Percentiles rank a stretch among this genome's conserved stretches.
Evolutionary conservation across 1,140 invertebrate species (phyloP).

Genomic region (Zophobas morio): DNA sequence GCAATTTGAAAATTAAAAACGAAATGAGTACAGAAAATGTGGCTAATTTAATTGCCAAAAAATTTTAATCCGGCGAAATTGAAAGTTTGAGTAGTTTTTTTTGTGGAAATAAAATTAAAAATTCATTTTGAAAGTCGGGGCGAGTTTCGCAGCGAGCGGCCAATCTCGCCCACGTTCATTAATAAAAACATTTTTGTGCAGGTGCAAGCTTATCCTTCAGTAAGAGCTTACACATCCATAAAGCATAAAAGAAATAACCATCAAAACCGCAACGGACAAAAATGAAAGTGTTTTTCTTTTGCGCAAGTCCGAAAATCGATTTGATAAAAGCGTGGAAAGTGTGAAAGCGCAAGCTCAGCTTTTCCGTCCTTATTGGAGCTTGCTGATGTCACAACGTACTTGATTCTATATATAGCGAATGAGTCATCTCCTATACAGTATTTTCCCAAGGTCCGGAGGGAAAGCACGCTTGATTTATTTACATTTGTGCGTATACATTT

Average conservation of each 20-base stretch:
- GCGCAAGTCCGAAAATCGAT: slow-evolving; percentile 56
- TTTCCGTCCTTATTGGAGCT: slow-evolving; percentile 56
- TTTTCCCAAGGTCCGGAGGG: slow-evolving; percentile 56
- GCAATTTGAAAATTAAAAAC: too few relatives aligned
- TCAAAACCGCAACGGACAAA: slow-evolving; percentile 51
- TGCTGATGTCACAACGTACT: slow-evolving; percentile 58
- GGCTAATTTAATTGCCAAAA: too few relatives aligned
- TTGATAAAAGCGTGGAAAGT: slow-evolving; percentile 50
- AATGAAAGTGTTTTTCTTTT: slow-evolving; percentile 52
- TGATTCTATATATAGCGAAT: slow-evolving; percentile 64
- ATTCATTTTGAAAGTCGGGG: neutral
- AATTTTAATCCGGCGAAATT: too few relatives aligned
- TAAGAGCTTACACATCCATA: slow-evolving; percentile 41
- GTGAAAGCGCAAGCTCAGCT: slow-evolving; percentile 54
- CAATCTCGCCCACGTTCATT: neutral
- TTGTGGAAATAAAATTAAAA: too few relatives aligned
- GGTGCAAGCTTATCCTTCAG: slow-evolving; percentile 14
- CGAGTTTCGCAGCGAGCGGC: neutral
- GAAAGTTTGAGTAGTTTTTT: too few relatives aligned
- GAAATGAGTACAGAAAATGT: too few relatives aligned
- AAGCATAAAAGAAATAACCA: slow-evolving; percentile 48
- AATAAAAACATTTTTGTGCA: slow-evolving; percentile 21
- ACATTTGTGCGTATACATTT: slow-evolving; percentile 46
- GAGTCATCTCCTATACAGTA: slow-evolving; percentile 63
- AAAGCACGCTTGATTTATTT: slow-evolving; percentile 54